Base-by-base conservation (phyloP, 1,140 invertebrate species). In the Venustaconcha ellipsiformis region DNA sequence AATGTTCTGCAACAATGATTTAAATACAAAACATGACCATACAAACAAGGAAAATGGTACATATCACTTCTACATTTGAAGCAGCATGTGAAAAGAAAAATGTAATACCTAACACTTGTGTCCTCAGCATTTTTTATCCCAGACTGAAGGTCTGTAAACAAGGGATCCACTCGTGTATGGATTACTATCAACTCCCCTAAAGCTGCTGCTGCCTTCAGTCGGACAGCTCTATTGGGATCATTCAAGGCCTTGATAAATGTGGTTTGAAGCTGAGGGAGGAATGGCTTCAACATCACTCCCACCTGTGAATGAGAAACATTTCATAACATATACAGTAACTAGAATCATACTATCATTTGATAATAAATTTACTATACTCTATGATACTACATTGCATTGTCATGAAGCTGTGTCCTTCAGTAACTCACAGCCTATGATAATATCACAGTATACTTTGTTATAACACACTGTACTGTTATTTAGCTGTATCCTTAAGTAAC, bases 191-290 rank as follows among this genome's bases (percentile, higher is more conserved):
- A 92, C 88, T 97, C 94, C 73, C 96, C 94, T 2, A 99, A 91
- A 55, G 96, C 97, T 69, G 92, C 92, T 0, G 96, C 97, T 15
- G 97, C 96, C 91, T 96, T 96, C 58, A 99, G 91, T 76, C 97
- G 92, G 1, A 99, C 97, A 81, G 93, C 92, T 77, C 96, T 91
- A 88, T 96, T 95, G 37, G 94, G 93, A 89, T 99, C 98, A 89
- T 95, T 94, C 23, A 99, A 91, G 6, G 97, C 94, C 91, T 98
- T 98, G 17, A 99, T 92, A 90, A 99, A 99, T 8, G 98, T 99
- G 23, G 97, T 99, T 92, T 99, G 97, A 14, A 99, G 92, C 91
- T 99, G 98, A 15, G 98, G 98, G 83, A 99, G 91, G 90, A 99
- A 99, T 87, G 99, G 97, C 90, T 98, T 99, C 87, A 99, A 89